Percentiles rank a stretch among this genome's conserved stretches.
Conservation (phyloP, 2,888 invertebrate genomes). For the Invenusta paracnida region DNA sequence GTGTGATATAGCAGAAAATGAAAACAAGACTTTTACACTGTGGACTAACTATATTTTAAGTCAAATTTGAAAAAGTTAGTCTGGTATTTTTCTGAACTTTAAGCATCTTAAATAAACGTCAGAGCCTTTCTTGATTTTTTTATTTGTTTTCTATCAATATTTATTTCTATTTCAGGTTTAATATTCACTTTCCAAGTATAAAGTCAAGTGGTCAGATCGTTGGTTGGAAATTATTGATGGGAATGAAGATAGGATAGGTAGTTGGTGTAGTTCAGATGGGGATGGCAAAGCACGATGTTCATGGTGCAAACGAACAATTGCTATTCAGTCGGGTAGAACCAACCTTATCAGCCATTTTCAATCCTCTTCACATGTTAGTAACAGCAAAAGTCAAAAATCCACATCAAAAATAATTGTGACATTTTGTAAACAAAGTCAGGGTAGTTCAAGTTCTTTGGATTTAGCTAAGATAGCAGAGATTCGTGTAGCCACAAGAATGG, state of each 20-base stretch:
- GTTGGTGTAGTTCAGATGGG: not conserved
- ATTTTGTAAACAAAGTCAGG: slow-evolving; percentile 7
- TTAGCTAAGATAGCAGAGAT: slow-evolving; percentile 32
- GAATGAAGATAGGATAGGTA: slow-evolving; percentile 19
- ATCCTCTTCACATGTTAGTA: not conserved
- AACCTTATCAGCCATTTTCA: slow-evolving; percentile 35
- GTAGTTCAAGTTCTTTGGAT: not conserved
- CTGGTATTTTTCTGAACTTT: too few species aligned
- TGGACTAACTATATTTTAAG: too few species aligned
- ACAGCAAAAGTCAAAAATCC: slow-evolving; percentile 9
- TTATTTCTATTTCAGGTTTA: not conserved
- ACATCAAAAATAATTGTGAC: not conserved
- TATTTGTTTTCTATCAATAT: too few species aligned
- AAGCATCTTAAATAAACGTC: too few species aligned
- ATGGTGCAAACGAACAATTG: slow-evolving; percentile 20
- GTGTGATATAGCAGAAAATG: too few species aligned
- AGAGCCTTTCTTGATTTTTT: too few species aligned
- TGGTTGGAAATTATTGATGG: not conserved
- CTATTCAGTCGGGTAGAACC: slow-evolving; percentile 23
- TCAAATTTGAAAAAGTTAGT: too few species aligned
- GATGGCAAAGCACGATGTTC: slow-evolving; percentile 21
- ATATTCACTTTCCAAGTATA: not conserved
- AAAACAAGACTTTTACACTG: too few species aligned
- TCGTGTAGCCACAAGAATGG: slow-evolving; percentile 20
- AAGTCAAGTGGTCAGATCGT: slow-evolving; percentile 1